These are phyloP conservation scores for Oreohelix idahoensis DNA, from an alignment of 1,140 invertebrate species.

Conservation along the genomic window DNA sequence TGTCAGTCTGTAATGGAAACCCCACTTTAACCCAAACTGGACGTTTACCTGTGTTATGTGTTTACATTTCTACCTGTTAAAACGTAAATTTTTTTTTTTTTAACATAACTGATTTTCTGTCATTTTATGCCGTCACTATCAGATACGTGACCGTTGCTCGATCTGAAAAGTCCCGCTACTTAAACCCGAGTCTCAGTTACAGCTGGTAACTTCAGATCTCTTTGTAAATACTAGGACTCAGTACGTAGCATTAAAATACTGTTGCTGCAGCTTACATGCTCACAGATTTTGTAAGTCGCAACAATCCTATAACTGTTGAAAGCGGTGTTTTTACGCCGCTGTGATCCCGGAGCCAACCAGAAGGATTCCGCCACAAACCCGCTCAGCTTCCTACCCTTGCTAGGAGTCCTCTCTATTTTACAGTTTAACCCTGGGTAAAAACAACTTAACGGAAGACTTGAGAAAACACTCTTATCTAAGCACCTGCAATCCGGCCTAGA, in stretches of 20 bases:
- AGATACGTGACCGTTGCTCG: background rate
- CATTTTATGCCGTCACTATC: background rate
- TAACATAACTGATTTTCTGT: background rate
- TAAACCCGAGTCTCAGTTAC: conserved; percentile 3
- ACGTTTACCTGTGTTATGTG: too few species aligned
- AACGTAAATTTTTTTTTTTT: too few species aligned
- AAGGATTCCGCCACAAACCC: background rate
- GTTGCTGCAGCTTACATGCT: conserved; percentile 4
- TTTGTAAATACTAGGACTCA: background rate
- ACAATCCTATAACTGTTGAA: background rate
- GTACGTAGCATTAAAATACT: background rate
- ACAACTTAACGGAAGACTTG: conserved; percentile 15
- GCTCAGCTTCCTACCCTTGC: background rate
- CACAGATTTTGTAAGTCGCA: background rate
- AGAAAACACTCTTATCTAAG: conserved; percentile 25
- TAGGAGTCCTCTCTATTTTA: background rate
- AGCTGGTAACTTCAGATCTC: background rate
- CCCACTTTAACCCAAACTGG: too few species aligned
- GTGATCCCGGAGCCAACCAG: background rate
- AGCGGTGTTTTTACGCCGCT: background rate
- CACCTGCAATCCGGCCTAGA: conserved; percentile 1
- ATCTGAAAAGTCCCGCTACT: background rate
- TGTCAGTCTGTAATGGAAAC: too few species aligned
- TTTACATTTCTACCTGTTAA: too few species aligned
- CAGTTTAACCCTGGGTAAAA: conserved; percentile 22